Base-by-base conservation (phyloP, 2,797 vertebrate genomes). In the Sphenopsis melanotis region DNA sequence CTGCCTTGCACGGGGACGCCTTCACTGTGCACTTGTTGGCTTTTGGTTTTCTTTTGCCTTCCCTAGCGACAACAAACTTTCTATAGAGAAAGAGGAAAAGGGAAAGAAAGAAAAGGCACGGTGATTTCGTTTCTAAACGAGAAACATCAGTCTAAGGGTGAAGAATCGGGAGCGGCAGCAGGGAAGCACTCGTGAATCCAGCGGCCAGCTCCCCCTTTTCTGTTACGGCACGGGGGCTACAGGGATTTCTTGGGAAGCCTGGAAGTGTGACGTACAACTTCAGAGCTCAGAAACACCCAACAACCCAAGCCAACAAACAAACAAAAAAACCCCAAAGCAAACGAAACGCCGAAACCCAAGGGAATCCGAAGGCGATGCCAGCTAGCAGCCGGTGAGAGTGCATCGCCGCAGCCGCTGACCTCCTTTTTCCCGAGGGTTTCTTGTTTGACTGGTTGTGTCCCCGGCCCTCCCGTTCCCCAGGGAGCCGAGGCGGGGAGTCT, bases 401-500 rank as follows among this genome's bases (percentile, higher is more conserved):
- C 80, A 36, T 8, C 6, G 37, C 63, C 17, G 39, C 77, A 49
- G 77, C 80, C 65, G 53, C 47, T 44, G 93, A 32, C 49, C 77
- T 71, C 63, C 50, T 57, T 69, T 88, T 86, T 78, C 57, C 84
- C 39, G 49, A 80, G 61, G 42, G 47, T 92, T 95, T 95, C 95
- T 91, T 11, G 95, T 93, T 64, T 17, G 70, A 95, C 94, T 95
- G 92, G 95, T 95, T 96, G 57, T 65, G 75, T 80, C 34, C 89
- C 84, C 34, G 41, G 30, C 66, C 69, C 84, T 86, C 77, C 66
- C 20, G 53, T 84, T 82, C 87, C 55, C 68, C 87, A 53, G 91
- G 87, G 96, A 98, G 97, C 92, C 94, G 70, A 98, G 82, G 92
- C 76, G 79, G 83, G 82, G 88, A 96, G 93, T 52, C 89, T 89